Conservation (phyloP, 2,797 vertebrate species). For the Myotis myotis region DNA sequence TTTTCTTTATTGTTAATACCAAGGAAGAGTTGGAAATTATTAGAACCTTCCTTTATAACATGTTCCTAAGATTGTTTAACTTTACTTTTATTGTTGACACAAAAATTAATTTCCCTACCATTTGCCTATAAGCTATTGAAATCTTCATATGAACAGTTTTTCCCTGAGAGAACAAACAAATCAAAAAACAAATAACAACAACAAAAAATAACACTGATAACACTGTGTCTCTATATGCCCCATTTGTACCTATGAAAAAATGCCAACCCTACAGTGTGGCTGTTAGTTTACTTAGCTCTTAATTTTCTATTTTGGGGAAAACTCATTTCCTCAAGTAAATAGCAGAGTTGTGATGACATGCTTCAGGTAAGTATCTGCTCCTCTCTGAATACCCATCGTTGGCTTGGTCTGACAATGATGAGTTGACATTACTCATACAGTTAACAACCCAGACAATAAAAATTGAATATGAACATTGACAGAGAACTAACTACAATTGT, state of each 20-base stretch:
- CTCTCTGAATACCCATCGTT: neutral
- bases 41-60: neutral
- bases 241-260: neutral
- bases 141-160: neutral
- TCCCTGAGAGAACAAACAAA: neutral
- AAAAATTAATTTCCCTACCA: neutral
- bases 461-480: neutral
- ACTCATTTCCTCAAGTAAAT: neutral
- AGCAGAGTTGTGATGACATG: neutral
- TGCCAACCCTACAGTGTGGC: accelerated
- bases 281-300: neutral
- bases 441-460: neutral
- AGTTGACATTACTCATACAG: neutral
- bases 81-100: neutral
- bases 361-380: neutral
- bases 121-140: neutral
- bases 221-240: neutral
- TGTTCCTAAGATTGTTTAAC: neutral
- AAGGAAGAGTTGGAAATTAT: neutral
- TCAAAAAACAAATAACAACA: neutral
- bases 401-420: neutral
- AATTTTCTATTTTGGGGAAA: neutral
- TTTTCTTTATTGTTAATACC: neutral
- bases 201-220: neutral
- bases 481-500: neutral